Conservation (phyloP, 2,113 vertebrate genomes). For the Ascaphus truei region DNA sequence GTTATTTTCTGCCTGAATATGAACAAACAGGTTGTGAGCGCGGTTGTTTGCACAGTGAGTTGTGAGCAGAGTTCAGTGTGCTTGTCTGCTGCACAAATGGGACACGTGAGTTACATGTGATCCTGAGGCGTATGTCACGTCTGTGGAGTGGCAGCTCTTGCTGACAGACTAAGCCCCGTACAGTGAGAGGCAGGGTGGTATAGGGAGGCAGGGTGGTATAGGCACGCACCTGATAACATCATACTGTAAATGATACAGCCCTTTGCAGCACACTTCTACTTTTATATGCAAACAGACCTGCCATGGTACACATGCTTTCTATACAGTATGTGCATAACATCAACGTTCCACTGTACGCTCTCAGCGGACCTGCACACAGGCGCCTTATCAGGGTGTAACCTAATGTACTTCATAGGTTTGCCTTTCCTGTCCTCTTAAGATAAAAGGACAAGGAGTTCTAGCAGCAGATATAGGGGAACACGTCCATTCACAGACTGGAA, state of each 20-base stretch:
- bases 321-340: constrained; percentile 3
- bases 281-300: neutral
- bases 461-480: constrained; percentile 3
- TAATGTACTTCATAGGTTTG: constrained; percentile 21
- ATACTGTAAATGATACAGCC: neutral
- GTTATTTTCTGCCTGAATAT: no score
- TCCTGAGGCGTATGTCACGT: constrained; percentile 2
- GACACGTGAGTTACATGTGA: constrained; percentile 3
- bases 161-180: constrained; percentile 25
- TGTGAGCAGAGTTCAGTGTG: constrained; percentile 14
- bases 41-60: constrained; percentile 23
- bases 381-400: constrained; percentile 24
- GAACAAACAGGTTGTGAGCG: constrained; percentile 16
- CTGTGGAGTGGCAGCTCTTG: neutral
- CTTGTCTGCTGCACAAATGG: constrained; percentile 12
- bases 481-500: no score
- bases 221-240: constrained; percentile 7
- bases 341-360: neutral
- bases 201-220: neutral
- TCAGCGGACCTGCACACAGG: neutral
- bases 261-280: neutral
- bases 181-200: neutral
- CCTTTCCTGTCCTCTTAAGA: constrained; percentile 25
- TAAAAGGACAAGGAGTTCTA: neutral
- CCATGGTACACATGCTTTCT: neutral